phyloP scores from a whole-genome alignment of 37 sponge, comb jelly and placozoan genomes.

The Mnemiopsis leidyi region DNA sequence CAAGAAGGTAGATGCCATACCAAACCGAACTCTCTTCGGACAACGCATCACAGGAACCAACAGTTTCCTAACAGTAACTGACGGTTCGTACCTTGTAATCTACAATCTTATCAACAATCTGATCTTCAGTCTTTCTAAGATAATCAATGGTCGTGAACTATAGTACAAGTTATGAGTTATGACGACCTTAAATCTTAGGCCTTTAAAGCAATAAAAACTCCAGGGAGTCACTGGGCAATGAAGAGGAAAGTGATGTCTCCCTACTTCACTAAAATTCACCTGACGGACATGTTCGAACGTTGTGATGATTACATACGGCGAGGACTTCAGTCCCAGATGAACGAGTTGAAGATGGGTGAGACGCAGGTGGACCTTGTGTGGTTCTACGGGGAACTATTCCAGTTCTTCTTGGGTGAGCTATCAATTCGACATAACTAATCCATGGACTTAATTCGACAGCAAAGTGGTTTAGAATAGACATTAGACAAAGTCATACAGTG shows the following conservation, averaged over 20 bases:
- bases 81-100: not conserved
- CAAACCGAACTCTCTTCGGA: not conserved
- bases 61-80: constrained; percentile 15
- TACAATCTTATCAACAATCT: too few species aligned
- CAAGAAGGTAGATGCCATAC: not conserved
- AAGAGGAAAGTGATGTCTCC: constrained; percentile 25
- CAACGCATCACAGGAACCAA: not conserved
- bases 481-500: too few species aligned
- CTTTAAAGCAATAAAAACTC: not conserved
- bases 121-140: too few species aligned
- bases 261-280: constrained; percentile 26
- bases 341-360: not conserved
- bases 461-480: too few species aligned
- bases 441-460: too few species aligned
- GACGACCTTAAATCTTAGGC: too few species aligned
- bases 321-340: not conserved
- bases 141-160: too few species aligned
- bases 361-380: not conserved
- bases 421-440: too few species aligned
- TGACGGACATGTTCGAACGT: not conserved
- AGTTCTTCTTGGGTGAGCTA: not conserved
- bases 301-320: constrained; percentile 19
- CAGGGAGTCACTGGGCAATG: not conserved
- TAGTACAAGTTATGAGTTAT: too few species aligned
- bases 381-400: constrained; percentile 19